These are phyloP conservation scores for Schizotus pectinicornis DNA, from an alignment of 2,888 invertebrate genomes.

Conservation along the genomic window DNA sequence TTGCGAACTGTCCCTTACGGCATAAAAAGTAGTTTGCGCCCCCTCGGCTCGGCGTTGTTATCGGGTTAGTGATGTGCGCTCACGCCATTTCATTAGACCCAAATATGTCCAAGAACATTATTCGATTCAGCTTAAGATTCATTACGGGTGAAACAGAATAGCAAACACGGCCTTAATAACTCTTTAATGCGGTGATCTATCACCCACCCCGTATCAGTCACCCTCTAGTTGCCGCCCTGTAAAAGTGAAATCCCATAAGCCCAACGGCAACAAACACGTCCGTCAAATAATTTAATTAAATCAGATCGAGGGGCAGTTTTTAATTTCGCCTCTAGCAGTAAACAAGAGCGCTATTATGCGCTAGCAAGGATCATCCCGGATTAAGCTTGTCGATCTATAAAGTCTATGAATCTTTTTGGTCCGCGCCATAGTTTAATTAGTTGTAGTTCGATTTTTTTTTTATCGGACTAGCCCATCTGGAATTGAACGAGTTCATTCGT, in stretches of 20 bases:
- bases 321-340: constrained; percentile 46
- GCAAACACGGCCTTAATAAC: constrained; percentile 47
- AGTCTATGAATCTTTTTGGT: constrained; percentile 7
- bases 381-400: constrained; percentile 23
- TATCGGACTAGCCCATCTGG: too few relatives aligned
- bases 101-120: constrained; percentile 24
- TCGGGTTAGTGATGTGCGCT: too few relatives aligned
- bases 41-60: constrained; percentile 9
- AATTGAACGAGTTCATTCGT: too few relatives aligned
- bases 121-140: constrained; percentile 38
- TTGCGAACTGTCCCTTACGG: too few relatives aligned
- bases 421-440: too few relatives aligned
- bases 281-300: constrained; percentile 54
- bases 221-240: constrained; percentile 32
- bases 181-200: constrained; percentile 51
- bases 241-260: constrained; percentile 46
- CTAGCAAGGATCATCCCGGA: constrained; percentile 21
- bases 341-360: constrained; percentile 29
- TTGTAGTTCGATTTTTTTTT: too few relatives aligned
- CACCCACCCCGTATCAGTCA: constrained; percentile 39
- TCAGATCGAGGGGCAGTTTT: constrained; percentile 52
- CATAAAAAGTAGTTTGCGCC: constrained; percentile 1
- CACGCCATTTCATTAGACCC: constrained; percentile 23
- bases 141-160: constrained; percentile 35
- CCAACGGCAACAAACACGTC: constrained; percentile 47